phyloP scores from a whole-genome alignment of 2,888 invertebrate genomes.

The Rhagium mordax region DNA sequence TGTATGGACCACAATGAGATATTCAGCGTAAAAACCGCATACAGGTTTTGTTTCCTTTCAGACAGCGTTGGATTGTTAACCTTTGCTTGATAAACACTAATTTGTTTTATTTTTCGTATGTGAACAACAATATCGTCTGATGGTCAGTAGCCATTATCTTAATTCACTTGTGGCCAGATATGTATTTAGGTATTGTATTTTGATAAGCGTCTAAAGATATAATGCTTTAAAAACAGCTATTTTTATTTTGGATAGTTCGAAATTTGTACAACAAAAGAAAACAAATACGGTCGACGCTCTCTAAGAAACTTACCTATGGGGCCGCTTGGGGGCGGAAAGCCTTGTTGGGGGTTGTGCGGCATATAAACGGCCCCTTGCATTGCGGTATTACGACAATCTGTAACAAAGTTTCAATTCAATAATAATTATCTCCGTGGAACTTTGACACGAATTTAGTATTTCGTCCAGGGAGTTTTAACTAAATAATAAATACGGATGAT shows the following conservation, averaged over 20 bases:
- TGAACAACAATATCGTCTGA: background rate
- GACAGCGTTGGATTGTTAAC: constrained; percentile 50
- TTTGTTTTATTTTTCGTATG: constrained; percentile 19
- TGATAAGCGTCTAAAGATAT: background rate
- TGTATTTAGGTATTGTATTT: too few species aligned
- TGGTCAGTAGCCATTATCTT: constrained; percentile 2
- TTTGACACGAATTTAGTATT: too few species aligned
- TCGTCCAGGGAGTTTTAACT: too few species aligned
- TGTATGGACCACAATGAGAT: constrained; percentile 63
- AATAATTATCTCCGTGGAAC: too few species aligned
- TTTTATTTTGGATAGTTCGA: too few species aligned
- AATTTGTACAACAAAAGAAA: too few species aligned
- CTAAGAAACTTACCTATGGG: constrained; percentile 61
- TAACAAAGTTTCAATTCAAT: constrained; percentile 50
- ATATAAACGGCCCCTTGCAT: constrained; percentile 69
- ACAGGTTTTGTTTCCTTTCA: constrained; percentile 60
- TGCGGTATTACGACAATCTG: constrained; percentile 65
- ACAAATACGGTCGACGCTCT: too few species aligned
- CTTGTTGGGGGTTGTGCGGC: constrained; percentile 66
- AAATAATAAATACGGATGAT: too few species aligned
- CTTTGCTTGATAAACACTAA: constrained; percentile 40
- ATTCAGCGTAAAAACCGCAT: constrained; percentile 57
- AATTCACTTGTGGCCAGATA: constrained; percentile 8
- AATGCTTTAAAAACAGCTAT: background rate
- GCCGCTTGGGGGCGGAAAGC: constrained; percentile 65